Base-by-base conservation (phyloP, 2,113 vertebrate genomes). In the Callionymus lyra region DNA sequence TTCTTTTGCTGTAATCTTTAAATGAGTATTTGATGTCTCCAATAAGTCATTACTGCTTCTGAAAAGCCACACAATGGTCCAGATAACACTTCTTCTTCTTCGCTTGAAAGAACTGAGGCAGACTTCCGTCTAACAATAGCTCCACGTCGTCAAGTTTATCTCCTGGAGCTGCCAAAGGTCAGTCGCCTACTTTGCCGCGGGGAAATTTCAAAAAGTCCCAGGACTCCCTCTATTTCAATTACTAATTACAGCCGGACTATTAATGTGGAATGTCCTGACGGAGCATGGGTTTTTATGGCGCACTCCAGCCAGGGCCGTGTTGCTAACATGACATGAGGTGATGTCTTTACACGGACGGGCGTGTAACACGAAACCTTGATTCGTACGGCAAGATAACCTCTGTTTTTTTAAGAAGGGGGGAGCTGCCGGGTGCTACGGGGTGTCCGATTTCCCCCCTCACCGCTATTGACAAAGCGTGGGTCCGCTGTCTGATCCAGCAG, bases 301-400 rank as follows among this genome's bases (percentile, higher is more conserved):
- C 44, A 41, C 46, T 53, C 27, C 38, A 32, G 40, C 15, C 16
- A 44, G 60, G 44, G 50, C 41, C 49, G 56, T 64, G 63, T 68
- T 70, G 58, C 56, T 44, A 45, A 48, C 63, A 64, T 76, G 77
- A 70, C 70, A 59, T 77, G 53, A 53, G 58, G 51, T 76, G 77
- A 71, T 72, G 77, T 85, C 76, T 84, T 70, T 82, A 83, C 84
- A 80, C 63, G 65, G 63, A n/a, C 53, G 53, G 58, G 66, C 53
- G 67, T 65, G 77, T 72, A 77, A 83, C 59, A 52, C 46, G 64
- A 82, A 65, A 68, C 79, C 47, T 47, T 58, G 79, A 82, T 76
- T 63, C 63, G 63, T 51, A 33, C 62, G 70, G 74, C 74, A 70
- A 80, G 74, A 82, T 79, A 76, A 80, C 74, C 74, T 68, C 61